Evolutionary conservation across 1,140 invertebrate genomes (phyloP).

Genomic region (Lordiphosa mommai): DNA sequence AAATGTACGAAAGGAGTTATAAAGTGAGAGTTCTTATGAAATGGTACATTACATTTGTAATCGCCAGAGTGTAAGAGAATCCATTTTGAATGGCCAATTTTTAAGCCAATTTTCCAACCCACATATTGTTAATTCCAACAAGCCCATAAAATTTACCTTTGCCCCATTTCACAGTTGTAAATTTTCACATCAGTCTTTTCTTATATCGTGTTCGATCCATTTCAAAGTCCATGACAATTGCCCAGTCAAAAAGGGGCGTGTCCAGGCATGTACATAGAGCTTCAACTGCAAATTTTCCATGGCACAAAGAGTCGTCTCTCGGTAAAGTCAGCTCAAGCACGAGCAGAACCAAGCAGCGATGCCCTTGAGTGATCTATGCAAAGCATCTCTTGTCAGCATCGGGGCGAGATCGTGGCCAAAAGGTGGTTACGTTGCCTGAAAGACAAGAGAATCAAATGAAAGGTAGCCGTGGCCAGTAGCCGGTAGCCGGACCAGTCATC

Average conservation of each 20-base stretch:
- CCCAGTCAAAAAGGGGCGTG: conserved; percentile 47
- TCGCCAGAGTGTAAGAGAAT: too few species aligned
- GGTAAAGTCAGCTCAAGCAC: conserved; percentile 18
- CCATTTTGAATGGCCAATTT: background rate
- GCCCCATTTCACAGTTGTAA: background rate
- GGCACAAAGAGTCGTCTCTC: conserved; percentile 12
- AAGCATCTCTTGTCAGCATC: conserved; percentile 29
- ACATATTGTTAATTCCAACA: background rate
- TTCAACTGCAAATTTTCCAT: conserved; percentile 49
- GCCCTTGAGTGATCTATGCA: conserved; percentile 65
- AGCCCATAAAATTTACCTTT: background rate
- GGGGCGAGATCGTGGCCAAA: conserved; percentile 46
- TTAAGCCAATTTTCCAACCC: background rate
- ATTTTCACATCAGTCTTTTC: background rate
- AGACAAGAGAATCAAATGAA: conserved; percentile 42
- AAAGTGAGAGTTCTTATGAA: too few species aligned
- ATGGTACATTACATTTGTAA: too few species aligned
- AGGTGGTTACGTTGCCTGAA: conserved; percentile 46
- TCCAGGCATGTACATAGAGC: conserved; percentile 25
- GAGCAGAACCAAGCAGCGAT: conserved; percentile 50
- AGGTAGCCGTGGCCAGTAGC: conserved; percentile 58
- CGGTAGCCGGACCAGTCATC: conserved; percentile 59
- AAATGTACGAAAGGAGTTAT: too few species aligned
- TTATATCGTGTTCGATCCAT: background rate
- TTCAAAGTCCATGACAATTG: conserved; percentile 48